Percentiles rank a stretch among this genome's conserved stretches.
These are phyloP conservation scores for Drosophila pachea DNA, from an alignment of 1,140 invertebrate species.

Conservation along the genomic window DNA sequence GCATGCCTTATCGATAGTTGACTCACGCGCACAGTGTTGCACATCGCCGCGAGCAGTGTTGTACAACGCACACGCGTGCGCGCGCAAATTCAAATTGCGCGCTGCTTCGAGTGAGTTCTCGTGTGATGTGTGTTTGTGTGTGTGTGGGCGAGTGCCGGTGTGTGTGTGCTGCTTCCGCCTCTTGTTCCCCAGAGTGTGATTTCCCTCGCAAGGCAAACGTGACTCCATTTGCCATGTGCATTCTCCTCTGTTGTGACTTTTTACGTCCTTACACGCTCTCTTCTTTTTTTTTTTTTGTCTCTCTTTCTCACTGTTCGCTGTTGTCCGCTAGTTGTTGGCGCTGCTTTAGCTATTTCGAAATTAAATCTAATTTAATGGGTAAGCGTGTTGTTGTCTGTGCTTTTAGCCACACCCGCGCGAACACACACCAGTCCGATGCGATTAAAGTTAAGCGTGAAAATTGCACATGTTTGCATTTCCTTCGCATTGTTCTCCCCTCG, in stretches of 20 bases:
- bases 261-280: constrained; percentile 22
- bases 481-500: constrained; percentile 47
- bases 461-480: constrained; percentile 62
- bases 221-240: constrained; percentile 60
- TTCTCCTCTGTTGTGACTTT: constrained; percentile 45
- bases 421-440: constrained; percentile 3
- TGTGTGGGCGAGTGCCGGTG: neutral
- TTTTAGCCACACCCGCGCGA: constrained; percentile 22
- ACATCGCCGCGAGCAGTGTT: neutral
- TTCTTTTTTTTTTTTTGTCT: neutral
- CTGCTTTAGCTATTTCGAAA: constrained; percentile 46
- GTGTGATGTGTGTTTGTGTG: neutral
- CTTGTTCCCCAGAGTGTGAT: constrained; percentile 44
- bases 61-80: neutral
- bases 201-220: constrained; percentile 46
- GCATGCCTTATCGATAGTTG: constrained; percentile 16
- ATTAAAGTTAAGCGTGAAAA: constrained; percentile 50
- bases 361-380: constrained; percentile 67
- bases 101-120: constrained; percentile 6
- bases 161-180: neutral
- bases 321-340: constrained; percentile 7
- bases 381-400: constrained; percentile 44
- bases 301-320: neutral
- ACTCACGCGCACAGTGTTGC: neutral
- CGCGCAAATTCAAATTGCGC: constrained; percentile 24